Evolutionary conservation across 2,888 invertebrate genomes (phyloP).

Genomic region (Laothoe populi): DNA sequence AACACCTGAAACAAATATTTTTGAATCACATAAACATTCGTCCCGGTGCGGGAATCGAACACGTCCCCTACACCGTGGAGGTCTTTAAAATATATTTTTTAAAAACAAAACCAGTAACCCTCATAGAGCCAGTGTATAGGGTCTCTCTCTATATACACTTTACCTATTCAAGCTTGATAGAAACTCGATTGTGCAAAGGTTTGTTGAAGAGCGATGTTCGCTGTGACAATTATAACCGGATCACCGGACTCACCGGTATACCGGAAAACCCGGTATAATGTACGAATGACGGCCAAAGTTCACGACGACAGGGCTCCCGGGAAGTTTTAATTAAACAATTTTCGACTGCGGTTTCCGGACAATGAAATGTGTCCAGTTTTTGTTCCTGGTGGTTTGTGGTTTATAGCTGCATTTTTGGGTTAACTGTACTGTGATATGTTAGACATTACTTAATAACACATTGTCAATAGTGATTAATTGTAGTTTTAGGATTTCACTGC

Average conservation of each 20-base stretch:
- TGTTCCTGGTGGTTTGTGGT: conserved; percentile 4
- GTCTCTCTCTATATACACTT: not conserved
- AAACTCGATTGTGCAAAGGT: conserved; percentile 34
- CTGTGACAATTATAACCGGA: conserved; percentile 37
- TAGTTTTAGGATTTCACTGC: too few relatives aligned
- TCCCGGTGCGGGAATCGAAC: too few relatives aligned
- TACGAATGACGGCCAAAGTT: conserved; percentile 26
- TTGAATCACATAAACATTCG: too few relatives aligned
- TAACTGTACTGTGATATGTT: too few relatives aligned
- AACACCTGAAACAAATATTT: too few relatives aligned
- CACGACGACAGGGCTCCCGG: conserved; percentile 31
- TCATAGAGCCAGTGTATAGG: not conserved
- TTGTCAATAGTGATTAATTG: too few relatives aligned
- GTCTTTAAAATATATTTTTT: too few relatives aligned
- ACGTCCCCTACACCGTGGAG: too few relatives aligned
- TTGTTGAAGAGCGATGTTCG: conserved; percentile 32
- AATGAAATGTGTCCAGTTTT: conserved; percentile 34
- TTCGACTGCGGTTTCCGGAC: conserved; percentile 37
- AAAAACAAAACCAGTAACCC: too few relatives aligned
- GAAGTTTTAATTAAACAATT: conserved; percentile 48
- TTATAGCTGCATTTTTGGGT: too few relatives aligned
- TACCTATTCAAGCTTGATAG: conserved; percentile 34
- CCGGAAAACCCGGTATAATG: conserved; percentile 30
- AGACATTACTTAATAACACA: too few relatives aligned
- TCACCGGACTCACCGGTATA: conserved; percentile 27